Percentiles rank a stretch among this genome's conserved stretches.
Conservation (phyloP, 1,140 invertebrate genomes). For the Grapholita molesta region DNA sequence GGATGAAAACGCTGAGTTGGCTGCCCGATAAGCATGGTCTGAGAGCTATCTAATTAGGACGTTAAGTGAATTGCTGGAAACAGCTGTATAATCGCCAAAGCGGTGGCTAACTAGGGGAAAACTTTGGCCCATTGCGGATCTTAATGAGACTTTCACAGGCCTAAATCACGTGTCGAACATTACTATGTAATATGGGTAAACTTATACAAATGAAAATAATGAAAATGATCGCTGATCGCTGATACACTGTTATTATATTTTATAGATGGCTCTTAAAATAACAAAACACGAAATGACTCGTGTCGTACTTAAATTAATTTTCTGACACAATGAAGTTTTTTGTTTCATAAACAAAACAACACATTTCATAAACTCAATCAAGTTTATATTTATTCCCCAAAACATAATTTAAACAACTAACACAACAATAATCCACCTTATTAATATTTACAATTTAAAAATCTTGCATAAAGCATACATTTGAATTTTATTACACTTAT, state of each 20-base stretch:
- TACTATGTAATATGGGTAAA: neutral
- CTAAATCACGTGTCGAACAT: neutral
- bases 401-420: no score
- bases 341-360: no score
- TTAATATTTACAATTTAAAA: no score
- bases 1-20: constrained; percentile 4
- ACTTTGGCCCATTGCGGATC: neutral
- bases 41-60: constrained; percentile 47
- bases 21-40: constrained; percentile 14
- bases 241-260: neutral
- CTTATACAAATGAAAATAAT: neutral
- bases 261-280: no score
- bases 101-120: constrained; percentile 22
- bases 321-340: no score
- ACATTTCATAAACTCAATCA: no score
- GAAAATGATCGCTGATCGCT: neutral
- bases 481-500: no score
- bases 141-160: neutral
- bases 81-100: constrained; percentile 42
- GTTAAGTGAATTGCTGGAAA: constrained; percentile 45
- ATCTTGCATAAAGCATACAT: no score
- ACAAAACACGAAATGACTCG: no score
- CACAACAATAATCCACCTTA: no score
- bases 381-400: no score
- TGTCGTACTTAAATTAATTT: no score